A percentile compares a stretch with the other conserved stretches of the same genome.
These are phyloP conservation scores for Campylorhamphus procurvoides DNA, from an alignment of 2,113 vertebrate species.

Conservation along the genomic window DNA sequence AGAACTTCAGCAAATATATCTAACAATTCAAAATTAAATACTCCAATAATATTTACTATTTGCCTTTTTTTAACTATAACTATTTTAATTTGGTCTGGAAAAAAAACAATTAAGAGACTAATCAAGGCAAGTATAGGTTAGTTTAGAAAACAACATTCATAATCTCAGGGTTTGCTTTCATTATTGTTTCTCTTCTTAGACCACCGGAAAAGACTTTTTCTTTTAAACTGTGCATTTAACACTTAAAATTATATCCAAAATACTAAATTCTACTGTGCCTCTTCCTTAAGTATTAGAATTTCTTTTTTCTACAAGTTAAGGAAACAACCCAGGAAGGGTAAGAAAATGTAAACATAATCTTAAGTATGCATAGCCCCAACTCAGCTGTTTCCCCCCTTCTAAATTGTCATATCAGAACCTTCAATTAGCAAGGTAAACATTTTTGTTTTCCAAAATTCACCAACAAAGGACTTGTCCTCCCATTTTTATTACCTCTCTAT, in stretches of 20 bases:
- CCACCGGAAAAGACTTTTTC: not conserved
- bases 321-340: not conserved
- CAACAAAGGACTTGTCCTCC: not conserved
- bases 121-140: not conserved
- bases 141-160: not conserved
- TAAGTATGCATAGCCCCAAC: not conserved
- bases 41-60: not conserved
- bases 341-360: not conserved
- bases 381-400: not conserved
- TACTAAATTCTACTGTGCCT: not conserved
- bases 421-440: not conserved
- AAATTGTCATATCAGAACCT: not conserved
- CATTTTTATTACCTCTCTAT: not conserved
- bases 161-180: not conserved
- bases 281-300: not conserved
- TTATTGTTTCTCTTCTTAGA: not conserved
- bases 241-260: not conserved
- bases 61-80: accelerated
- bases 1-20: not conserved
- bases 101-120: not conserved
- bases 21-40: not conserved
- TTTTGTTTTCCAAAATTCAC: not conserved
- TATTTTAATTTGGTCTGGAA: not conserved
- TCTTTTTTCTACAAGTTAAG: not conserved
- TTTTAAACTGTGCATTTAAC: not conserved